Conservation (phyloP, 2,888 invertebrate genomes). For the Mantis religiosa region DNA sequence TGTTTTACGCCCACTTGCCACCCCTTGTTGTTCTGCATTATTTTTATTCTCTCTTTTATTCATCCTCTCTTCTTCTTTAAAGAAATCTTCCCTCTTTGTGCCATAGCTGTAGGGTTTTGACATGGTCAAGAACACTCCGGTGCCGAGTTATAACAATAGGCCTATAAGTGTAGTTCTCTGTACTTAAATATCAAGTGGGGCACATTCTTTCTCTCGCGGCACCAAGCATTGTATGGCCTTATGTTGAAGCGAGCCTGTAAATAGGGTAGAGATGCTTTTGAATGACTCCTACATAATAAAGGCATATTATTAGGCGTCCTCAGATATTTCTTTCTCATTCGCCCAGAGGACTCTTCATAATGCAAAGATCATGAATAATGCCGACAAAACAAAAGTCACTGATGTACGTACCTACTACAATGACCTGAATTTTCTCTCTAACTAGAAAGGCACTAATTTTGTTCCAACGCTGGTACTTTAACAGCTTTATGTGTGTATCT, state of each 20-base stretch:
- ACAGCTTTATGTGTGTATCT: background rate
- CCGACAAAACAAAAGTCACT: background rate
- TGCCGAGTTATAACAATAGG: conserved; percentile 1
- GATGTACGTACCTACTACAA: background rate
- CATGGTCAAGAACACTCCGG: conserved; percentile 5
- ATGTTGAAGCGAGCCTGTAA: background rate
- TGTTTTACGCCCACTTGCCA: conserved; percentile 8
- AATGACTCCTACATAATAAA: background rate
- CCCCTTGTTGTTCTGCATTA: background rate
- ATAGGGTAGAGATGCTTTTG: background rate
- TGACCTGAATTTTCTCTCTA: background rate
- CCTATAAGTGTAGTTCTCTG: background rate
- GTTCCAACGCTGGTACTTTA: background rate
- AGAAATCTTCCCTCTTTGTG: background rate
- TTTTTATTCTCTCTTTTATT: background rate
- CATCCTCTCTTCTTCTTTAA: background rate
- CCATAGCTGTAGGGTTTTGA: background rate
- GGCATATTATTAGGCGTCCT: background rate
- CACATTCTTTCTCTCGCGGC: background rate
- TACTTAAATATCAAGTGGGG: background rate
- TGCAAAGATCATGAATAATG: background rate
- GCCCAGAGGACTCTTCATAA: background rate
- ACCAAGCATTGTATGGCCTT: background rate
- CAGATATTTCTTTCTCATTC: background rate
- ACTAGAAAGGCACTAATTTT: background rate